A percentile compares a stretch with the other conserved stretches of the same genome.
Conservation (phyloP, 2,888 invertebrate genomes). For the Phania funesta region DNA sequence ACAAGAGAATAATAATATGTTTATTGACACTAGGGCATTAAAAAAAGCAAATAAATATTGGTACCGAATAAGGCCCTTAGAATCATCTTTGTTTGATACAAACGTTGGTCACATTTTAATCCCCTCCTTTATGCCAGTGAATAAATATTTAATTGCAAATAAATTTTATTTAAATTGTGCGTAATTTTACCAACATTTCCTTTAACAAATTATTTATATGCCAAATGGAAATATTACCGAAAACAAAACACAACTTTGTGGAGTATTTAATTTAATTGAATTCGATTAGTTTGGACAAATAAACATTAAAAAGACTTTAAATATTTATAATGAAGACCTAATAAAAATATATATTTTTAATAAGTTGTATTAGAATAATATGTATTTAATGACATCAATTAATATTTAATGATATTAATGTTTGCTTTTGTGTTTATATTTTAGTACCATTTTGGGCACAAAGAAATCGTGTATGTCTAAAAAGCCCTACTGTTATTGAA, state of each 20-base stretch:
- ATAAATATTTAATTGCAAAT: conserved; percentile 28
- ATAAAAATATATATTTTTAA: background rate
- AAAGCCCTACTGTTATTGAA: too few relatives aligned
- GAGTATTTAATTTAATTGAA: conserved; percentile 9
- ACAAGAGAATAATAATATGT: too few relatives aligned
- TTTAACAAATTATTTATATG: background rate
- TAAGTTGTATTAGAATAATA: background rate
- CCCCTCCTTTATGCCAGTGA: background rate
- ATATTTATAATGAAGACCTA: conserved; percentile 32
- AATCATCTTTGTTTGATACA: too few relatives aligned
- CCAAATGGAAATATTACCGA: background rate
- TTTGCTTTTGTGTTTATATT: conserved; percentile 7
- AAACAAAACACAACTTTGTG: background rate
- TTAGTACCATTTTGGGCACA: too few relatives aligned
- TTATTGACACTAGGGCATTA: too few relatives aligned
- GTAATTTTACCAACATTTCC: conserved; percentile 2
- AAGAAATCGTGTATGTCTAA: too few relatives aligned
- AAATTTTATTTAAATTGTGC: conserved; percentile 30
- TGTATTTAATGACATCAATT: conserved; percentile 6
- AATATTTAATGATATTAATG: conserved; percentile 39
- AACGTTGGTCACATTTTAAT: background rate
- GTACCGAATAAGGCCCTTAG: too few relatives aligned
- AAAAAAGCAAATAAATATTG: too few relatives aligned
- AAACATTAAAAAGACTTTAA: conserved; percentile 44
- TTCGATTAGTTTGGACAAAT: conserved; percentile 35